Evolutionary conservation across 2,888 invertebrate species (phyloP), one percentile per base, ranked within the genome.

Genomic region (Parnassius apollo): DNA sequence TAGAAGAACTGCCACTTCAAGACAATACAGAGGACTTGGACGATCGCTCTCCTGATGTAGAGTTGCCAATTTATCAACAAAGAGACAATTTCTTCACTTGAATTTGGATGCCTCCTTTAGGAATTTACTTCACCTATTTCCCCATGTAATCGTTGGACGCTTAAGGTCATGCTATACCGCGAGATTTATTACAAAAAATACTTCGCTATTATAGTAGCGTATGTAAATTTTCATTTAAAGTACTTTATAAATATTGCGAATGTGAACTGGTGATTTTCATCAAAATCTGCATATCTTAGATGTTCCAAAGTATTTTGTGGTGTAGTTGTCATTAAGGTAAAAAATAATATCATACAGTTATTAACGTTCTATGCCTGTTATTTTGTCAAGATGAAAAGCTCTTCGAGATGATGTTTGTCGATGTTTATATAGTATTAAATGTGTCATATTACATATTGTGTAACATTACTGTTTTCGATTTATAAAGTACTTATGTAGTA

Each of bases 31-130:
- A 93, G 67, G 95, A 96, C 63, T 94, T 94, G 72, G 96, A 95
- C 62, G 95, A 96, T 76, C 92, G 93, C 35, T 95, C 96, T 57
- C 96, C 97, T 49, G 94, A 94, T 73, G 95, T 95, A 61, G 94
- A 96, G 80, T 92, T 97, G 81, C 97, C 97, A 60, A 93, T 97
- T 69, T 96, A 96, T 81, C 97, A 97, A 85, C 96, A 97, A 86
- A 94, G 97, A 79, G 96, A 97, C 80, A 97, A 97, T 85, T 96
- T 94, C 91, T 96, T 95, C 83, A 93, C 93, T 66, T 94, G 91
- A 87, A 71, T 52, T 46, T 8, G 13, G n/a, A 22, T 42, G 7
- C 35, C 12, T n/a, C 10, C 42, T 22, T 51, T 22, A 8, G 12
- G 11, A 44, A 44, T 8, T 22, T 11, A 42, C 35, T 0, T 4